Percentiles rank a stretch among this genome's conserved stretches.
These are phyloP conservation scores for Polia nebulosa DNA, from an alignment of 2,888 invertebrate species.

Conservation along the genomic window DNA sequence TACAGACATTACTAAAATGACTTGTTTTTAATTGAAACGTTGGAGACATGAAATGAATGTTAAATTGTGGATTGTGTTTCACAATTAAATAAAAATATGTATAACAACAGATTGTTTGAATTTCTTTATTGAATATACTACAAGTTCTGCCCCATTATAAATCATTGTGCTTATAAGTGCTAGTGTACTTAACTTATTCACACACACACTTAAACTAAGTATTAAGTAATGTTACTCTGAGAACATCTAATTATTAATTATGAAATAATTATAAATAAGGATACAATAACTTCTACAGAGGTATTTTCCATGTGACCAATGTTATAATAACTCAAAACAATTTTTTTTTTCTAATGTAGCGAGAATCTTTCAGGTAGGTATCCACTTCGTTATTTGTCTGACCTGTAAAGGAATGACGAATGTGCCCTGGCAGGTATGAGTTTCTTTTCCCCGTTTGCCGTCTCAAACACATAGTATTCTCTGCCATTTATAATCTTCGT, in stretches of 20 bases:
- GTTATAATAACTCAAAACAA: neutral
- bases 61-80: slow-evolving; percentile 82
- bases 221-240: no score
- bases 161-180: slow-evolving; percentile 47
- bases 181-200: slow-evolving; percentile 22
- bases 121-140: slow-evolving; percentile 55
- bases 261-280: no score
- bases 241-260: neutral
- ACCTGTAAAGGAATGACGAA: slow-evolving; percentile 94
- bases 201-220: slow-evolving; percentile 10
- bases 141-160: slow-evolving; percentile 68
- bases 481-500: slow-evolving; percentile 93
- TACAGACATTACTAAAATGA: slow-evolving; percentile 18
- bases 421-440: slow-evolving; percentile 94
- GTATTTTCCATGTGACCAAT: slow-evolving; percentile 50
- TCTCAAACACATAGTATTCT: slow-evolving; percentile 93
- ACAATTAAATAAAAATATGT: slow-evolving; percentile 86
- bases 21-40: slow-evolving; percentile 50
- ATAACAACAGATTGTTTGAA: slow-evolving; percentile 73
- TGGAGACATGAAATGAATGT: slow-evolving; percentile 77
- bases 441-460: slow-evolving; percentile 91
- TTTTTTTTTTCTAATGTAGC: neutral
- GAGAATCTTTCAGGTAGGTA: neutral
- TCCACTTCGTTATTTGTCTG: slow-evolving; percentile 54
- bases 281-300: neutral